Conservation (phyloP, 2,888 invertebrate species). For the Morpho helenor region DNA sequence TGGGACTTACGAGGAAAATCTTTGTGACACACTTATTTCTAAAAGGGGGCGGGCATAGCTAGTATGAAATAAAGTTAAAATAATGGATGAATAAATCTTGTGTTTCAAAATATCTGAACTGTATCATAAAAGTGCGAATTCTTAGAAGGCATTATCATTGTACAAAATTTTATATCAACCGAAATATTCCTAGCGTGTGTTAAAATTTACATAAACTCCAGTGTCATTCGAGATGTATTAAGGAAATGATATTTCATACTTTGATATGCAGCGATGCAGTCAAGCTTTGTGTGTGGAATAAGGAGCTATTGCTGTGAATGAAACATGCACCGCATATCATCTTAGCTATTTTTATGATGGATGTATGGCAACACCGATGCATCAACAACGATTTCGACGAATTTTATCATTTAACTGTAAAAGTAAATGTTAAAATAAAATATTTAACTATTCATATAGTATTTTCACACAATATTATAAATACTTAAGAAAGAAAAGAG, state of each 20-base stretch:
- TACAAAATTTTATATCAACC: constrained; percentile 39
- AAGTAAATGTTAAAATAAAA: too few relatives aligned
- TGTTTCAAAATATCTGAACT: constrained; percentile 34
- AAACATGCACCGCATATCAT: constrained; percentile 28
- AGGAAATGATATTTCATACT: constrained; percentile 62
- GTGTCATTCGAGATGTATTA: constrained; percentile 67
- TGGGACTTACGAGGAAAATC: too few relatives aligned
- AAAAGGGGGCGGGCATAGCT: too few relatives aligned
- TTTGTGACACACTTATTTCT: too few relatives aligned
- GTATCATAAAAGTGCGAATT: constrained; percentile 43
- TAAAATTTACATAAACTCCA: constrained; percentile 70
- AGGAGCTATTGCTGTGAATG: constrained; percentile 33
- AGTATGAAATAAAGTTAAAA: too few relatives aligned
- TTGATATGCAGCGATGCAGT: constrained; percentile 56
- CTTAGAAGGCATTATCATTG: constrained; percentile 36
- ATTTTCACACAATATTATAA: too few relatives aligned
- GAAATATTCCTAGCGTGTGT: constrained; percentile 66
- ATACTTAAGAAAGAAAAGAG: too few relatives aligned
- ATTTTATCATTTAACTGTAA: background rate
- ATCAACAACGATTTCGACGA: background rate
- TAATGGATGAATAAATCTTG: too few relatives aligned
- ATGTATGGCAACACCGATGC: constrained; percentile 5
- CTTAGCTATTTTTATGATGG: constrained; percentile 17
- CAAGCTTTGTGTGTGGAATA: constrained; percentile 40
- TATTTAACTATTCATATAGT: too few relatives aligned